Evolutionary conservation across 2,888 invertebrate species (phyloP), one percentile per base, ranked within the genome.

Genomic region (Leptinotarsa juncta): DNA sequence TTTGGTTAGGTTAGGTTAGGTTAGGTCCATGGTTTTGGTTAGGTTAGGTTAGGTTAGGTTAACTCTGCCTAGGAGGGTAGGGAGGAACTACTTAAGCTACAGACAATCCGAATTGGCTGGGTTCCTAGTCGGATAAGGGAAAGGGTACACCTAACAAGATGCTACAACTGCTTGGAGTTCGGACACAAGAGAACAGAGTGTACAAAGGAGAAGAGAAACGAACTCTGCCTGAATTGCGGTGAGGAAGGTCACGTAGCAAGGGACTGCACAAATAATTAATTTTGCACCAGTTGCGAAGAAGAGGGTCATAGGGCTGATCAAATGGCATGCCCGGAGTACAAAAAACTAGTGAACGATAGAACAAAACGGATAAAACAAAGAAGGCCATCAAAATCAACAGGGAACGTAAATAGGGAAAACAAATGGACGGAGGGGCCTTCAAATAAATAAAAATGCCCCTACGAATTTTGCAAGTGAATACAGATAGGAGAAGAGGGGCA

Each of bases 111-210:
- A 50, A 16, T 50, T 15, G 50, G 15, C 12, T 65, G 65, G 65
- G 1, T 15, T 26, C 32, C 65, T 12, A 14, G 65, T 65, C 65
- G 65, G 3, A 42, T 65, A 2, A 65, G 65, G 42, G 23, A 20
- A 12, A 7, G 65, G 26, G 16, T 65, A 26, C 18, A 18, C 10
- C 18, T 65, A 20, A 20, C 42, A 3, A 14, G 65, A 16, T 65
- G 65, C 32, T 65, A 65, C 16, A 65, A 26, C 16, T 65, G 65
- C 32, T 26, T 65, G 23, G 65, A 16, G 5, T 65, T 65, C 32
- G 42, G 32, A 18, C 65, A 65, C 42, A 20, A 12, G n/a, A 65
- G n/a, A 26, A 14, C 10, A 14, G 65, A 65, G 3, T 65, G 65
- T 16, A 32, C 23, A 12, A 26, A 42, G 26, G 12, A 23, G n/a